Conservation (phyloP, 2,113 vertebrate genomes). For the Muntiacus muntjak region DNA sequence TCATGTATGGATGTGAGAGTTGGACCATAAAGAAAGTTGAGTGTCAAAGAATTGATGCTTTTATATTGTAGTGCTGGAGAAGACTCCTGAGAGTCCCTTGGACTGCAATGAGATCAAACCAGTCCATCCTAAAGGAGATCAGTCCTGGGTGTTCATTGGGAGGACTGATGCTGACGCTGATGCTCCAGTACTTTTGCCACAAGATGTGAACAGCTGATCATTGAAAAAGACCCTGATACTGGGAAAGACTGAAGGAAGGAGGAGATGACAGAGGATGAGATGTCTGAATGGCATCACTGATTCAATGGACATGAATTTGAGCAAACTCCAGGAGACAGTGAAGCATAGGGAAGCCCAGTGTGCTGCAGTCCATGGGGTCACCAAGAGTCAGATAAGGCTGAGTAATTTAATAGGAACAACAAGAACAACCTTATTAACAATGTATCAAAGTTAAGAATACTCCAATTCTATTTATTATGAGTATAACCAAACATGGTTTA, state of each 20-base stretch:
- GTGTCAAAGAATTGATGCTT: not conserved
- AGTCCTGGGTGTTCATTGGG: not conserved
- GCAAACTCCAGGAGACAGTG: not conserved
- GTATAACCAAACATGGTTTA: not conserved
- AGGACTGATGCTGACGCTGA: not conserved
- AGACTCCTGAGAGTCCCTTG: not conserved
- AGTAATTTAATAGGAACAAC: not conserved
- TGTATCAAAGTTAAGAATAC: not conserved
- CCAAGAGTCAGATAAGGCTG: not conserved
- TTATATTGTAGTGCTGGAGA: not conserved
- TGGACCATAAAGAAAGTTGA: not conserved
- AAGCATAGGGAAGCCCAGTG: not conserved
- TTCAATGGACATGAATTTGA: not conserved
- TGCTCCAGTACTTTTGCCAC: not conserved
- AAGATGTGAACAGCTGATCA: not conserved
- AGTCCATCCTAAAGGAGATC: not conserved
- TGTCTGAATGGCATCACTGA: not conserved
- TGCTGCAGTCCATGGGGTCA: not conserved
- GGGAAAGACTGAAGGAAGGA: not conserved
- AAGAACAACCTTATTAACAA: not conserved
- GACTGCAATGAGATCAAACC: not conserved
- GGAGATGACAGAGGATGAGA: not conserved
- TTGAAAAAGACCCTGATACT: not conserved
- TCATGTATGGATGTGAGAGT: not conserved
- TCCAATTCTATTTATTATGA: not conserved